Base-by-base conservation (phyloP, 2,113 vertebrate species). In the Leptobrachium ailaonicum region DNA sequence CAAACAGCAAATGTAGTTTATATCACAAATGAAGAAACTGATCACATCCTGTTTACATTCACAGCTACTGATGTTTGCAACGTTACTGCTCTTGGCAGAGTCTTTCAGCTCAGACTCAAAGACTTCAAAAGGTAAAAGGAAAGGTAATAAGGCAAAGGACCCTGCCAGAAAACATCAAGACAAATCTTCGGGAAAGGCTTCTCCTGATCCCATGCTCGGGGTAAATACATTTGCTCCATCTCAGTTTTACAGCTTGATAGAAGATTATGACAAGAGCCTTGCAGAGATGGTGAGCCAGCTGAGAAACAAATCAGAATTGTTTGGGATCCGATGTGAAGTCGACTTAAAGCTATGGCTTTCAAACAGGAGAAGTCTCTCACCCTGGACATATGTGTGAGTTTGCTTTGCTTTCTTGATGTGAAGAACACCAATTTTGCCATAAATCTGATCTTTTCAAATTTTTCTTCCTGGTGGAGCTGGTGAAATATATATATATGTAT, bases 261-360 rank as follows among this genome's bases (percentile, higher is more conserved):
- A 93, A 43, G 93, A 95, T 62, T 94, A 94, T 0, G 94, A 95
- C 76, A 90, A 41, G 85, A 94, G 90, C 84, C 94, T 95, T 6
- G 89, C 89, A 60, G 92, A 95, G 80, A 89, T 96, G 94, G 94
- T 95, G 43, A 85, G 72, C 56, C 94, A 95, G 86, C 88, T 96
- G 85, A 87, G 79, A 78, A 95, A 95, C 76, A 86, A 89, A 85
- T 93, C 94, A 0, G 94, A 94, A 82, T 84, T 85, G 0, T 85
- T 87, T 1, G 88, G 88, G 81, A 90, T 73, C 82, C 93, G 93
- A 82, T 95, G 95, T 62, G 92, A 94, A 83, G 89, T 96, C 83
- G 92, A 95, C 83, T 77, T 95, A 84, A 89, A 92, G 82, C 90
- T 96, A 63, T 95, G 95, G 95, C 89, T 94, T 84, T 94, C 94